Percentiles rank a stretch among this genome's conserved stretches.
Conservation (phyloP, 2,888 invertebrate species). For the Drosophila fungiperda region DNA sequence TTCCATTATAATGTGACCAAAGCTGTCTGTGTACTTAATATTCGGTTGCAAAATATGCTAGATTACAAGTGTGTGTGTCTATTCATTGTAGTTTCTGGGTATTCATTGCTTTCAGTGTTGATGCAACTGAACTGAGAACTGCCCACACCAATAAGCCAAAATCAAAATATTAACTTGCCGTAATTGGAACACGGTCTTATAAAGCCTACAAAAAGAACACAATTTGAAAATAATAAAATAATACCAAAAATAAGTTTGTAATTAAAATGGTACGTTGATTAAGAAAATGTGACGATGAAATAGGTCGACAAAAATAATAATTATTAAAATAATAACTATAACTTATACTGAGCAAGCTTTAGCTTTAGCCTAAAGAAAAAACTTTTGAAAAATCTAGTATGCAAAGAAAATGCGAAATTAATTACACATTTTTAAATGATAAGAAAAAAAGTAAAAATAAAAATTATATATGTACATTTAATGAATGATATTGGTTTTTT, state of each 20-base stretch:
- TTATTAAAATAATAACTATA: constrained; percentile 22
- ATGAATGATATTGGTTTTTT: constrained; percentile 36
- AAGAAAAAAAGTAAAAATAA: constrained; percentile 30
- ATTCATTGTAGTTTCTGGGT: not conserved
- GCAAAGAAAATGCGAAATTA: constrained; percentile 36
- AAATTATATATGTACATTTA: constrained; percentile 42
- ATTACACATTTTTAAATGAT: constrained; percentile 39
- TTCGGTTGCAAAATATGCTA: constrained; percentile 26
- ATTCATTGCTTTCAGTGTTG: not conserved
- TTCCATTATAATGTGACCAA: constrained; percentile 27
- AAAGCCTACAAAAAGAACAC: constrained; percentile 48
- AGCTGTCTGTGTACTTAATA: constrained; percentile 19
- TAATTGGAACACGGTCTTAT: constrained; percentile 29
- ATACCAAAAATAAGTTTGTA: constrained; percentile 62
- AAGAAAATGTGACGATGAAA: constrained; percentile 58
- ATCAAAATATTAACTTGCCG: constrained; percentile 15
- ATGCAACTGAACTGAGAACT: constrained; percentile 27
- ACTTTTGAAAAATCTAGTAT: constrained; percentile 28
- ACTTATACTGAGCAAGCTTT: constrained; percentile 44
- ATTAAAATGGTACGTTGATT: constrained; percentile 63
- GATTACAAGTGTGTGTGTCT: constrained; percentile 24
- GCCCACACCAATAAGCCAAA: constrained; percentile 15
- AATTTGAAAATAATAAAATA: constrained; percentile 17
- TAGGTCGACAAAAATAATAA: constrained; percentile 12
- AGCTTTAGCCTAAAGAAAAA: constrained; percentile 55